A percentile compares a stretch with the other conserved stretches of the same genome.
Conservation (phyloP, 2,113 vertebrate genomes). For the Pterocles burchelli region DNA sequence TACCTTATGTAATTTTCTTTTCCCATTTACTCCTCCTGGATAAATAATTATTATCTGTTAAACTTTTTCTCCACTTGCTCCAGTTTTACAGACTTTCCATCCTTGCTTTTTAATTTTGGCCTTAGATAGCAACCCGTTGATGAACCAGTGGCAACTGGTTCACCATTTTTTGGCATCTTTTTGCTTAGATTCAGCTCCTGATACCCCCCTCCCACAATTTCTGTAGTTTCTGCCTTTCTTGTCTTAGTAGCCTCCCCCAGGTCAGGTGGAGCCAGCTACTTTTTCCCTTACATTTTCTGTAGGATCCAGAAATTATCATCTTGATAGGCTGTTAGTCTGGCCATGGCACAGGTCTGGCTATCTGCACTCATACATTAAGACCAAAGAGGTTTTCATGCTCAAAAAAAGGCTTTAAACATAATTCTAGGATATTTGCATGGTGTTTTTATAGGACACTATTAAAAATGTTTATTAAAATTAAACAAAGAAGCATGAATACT, state of each 20-base stretch:
- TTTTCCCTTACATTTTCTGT: not conserved
- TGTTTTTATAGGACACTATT: not conserved
- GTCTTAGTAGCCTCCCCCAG: not conserved
- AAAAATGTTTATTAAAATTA: not conserved
- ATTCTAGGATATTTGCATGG: not conserved
- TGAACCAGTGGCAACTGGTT: not conserved
- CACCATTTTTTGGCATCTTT: not conserved
- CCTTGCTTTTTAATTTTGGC: not conserved
- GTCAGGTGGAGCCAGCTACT: not conserved
- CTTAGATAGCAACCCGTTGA: not conserved
- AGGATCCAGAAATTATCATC: not conserved
- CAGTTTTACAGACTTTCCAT: not conserved
- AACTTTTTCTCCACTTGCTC: not conserved
- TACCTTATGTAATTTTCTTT: rapidly evolving
- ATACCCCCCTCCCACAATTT: not conserved
- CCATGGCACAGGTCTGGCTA: not conserved
- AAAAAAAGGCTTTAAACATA: not conserved
- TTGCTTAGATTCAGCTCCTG: not conserved
- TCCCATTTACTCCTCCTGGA: not conserved
- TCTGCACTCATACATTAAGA: not conserved
- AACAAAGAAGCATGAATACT: not conserved
- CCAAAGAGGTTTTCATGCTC: not conserved
- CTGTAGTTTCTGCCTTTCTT: not conserved
- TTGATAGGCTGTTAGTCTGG: not conserved
- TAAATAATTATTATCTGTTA: not conserved